phyloP scores from a whole-genome alignment of 2,797 vertebrate species.

The Xenopus petersii region DNA sequence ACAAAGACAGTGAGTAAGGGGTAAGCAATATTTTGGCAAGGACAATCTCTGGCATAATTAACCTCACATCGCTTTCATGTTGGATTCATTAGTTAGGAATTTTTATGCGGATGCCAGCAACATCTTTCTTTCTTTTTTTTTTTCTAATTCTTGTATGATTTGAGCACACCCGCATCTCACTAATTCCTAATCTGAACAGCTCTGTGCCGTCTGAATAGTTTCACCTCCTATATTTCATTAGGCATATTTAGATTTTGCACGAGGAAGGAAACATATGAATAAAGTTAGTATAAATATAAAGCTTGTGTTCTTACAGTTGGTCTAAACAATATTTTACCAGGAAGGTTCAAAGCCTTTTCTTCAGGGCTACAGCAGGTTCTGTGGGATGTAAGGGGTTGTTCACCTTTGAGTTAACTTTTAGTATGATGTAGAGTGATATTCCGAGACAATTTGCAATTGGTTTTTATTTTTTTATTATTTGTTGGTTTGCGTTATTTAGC shows the following conservation, averaged over 20 bases:
- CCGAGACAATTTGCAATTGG: no score
- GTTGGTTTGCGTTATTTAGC: no score
- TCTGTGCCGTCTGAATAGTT: not conserved
- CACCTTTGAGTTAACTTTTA: no score
- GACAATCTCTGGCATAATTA: conserved; percentile 35
- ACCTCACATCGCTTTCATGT: conserved; percentile 29
- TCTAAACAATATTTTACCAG: not conserved
- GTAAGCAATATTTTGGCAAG: conserved; percentile 42
- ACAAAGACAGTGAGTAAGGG: conserved; percentile 45
- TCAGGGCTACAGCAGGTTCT: no score
- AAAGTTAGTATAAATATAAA: not conserved
- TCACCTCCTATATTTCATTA: not conserved
- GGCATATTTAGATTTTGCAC: no score
- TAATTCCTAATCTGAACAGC: not conserved
- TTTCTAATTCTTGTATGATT: not conserved
- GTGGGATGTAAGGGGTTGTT: no score
- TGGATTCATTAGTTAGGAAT: conserved; percentile 44
- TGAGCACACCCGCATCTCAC: not conserved
- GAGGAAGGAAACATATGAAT: no score
- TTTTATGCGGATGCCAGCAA: conserved; percentile 18
- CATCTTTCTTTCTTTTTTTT: conserved; percentile 13
- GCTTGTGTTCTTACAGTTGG: not conserved
- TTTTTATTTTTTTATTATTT: no score
- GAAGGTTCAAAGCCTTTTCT: no score
- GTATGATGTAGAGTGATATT: no score